A percentile compares a stretch with the other conserved stretches of the same genome.
phyloP scores from a whole-genome alignment of 2,113 vertebrate species.

The Xyrauchen texanus region DNA sequence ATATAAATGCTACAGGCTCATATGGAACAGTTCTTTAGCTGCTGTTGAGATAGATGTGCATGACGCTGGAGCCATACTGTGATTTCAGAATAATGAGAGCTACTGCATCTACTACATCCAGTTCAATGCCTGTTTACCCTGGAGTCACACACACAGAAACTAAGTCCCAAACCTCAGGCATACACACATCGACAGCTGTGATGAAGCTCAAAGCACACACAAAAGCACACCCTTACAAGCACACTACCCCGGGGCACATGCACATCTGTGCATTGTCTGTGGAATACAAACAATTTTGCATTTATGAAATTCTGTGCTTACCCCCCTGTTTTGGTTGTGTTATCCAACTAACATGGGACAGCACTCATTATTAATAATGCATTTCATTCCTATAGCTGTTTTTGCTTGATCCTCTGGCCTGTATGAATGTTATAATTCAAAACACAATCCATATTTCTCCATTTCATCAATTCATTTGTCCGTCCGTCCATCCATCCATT shows the following conservation, averaged over 20 bases:
- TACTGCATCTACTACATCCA: not conserved
- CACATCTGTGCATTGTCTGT: slow-evolving; percentile 21
- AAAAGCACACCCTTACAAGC: not conserved
- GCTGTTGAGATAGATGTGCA: slow-evolving; percentile 9
- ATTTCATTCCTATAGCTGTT: not conserved
- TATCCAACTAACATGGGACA: not conserved
- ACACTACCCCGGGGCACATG: slow-evolving; percentile 17
- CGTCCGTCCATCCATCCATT: no score
- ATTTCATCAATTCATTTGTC: no score
- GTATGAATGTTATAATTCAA: no score
- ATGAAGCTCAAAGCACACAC: slow-evolving; percentile 2
- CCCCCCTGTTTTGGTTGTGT: not conserved
- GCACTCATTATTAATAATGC: not conserved
- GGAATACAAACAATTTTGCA: slow-evolving; percentile 18
- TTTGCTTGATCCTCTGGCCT: no score
- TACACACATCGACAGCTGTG: slow-evolving; percentile 21
- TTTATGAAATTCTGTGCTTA: not conserved
- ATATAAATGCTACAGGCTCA: not conserved
- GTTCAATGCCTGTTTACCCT: slow-evolving; percentile 13
- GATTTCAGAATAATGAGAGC: slow-evolving; percentile 27
- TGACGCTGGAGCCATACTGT: not conserved
- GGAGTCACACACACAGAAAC: slow-evolving; percentile 23
- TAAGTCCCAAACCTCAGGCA: not conserved
- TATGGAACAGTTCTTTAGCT: slow-evolving; percentile 3
- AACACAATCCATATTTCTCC: no score